A percentile compares a stretch with the other conserved stretches of the same genome.
Evolutionary conservation across 1,140 invertebrate genomes (phyloP).

Genomic region (Lucilia cuprina): DNA sequence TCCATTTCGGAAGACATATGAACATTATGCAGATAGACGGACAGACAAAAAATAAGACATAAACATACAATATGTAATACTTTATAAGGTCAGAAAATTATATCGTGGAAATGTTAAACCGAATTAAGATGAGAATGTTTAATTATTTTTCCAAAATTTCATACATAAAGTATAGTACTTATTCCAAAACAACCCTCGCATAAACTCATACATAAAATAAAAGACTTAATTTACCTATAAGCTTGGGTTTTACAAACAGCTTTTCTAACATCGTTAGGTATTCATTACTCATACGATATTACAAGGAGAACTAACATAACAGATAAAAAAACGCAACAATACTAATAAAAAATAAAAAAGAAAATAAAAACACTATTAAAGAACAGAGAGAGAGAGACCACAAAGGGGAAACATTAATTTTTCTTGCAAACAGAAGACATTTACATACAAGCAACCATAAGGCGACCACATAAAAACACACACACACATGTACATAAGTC

Average conservation of each 20-base stretch:
- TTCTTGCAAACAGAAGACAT: neutral
- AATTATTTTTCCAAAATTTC: neutral
- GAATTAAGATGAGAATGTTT: no score
- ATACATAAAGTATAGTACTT: neutral
- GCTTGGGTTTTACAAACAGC: constrained; percentile 27
- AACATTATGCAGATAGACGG: no score
- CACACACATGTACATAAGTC: neutral
- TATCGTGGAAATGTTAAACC: no score
- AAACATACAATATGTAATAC: no score
- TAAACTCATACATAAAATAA: constrained; percentile 10
- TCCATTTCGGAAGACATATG: no score
- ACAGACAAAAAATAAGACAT: no score
- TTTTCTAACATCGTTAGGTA: neutral
- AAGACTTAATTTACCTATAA: constrained; percentile 30
- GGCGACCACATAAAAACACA: neutral
- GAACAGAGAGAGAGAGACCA: neutral
- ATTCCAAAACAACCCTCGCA: neutral
- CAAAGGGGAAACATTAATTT: neutral
- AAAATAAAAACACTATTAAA: constrained; percentile 7
- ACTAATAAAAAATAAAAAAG: neutral
- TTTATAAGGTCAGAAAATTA: no score
- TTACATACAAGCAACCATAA: neutral
- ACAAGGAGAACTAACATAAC: neutral
- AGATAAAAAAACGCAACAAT: neutral
- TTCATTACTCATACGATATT: constrained; percentile 24